Evolutionary conservation across 2,888 invertebrate genomes (phyloP).

Genomic region (Lasius fuliginosus): DNA sequence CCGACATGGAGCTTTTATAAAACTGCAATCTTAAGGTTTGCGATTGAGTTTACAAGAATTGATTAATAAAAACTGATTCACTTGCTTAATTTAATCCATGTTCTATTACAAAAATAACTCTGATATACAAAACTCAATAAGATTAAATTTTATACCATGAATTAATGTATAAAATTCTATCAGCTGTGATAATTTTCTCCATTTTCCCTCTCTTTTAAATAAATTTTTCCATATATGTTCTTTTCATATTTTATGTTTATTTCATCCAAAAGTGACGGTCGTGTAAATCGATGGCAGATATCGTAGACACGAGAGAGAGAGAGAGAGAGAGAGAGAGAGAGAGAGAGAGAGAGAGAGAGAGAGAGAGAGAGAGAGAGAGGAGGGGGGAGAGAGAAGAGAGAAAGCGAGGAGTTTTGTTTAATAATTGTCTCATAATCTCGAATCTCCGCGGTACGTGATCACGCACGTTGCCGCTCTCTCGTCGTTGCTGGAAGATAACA

Average conservation of each 20-base stretch:
- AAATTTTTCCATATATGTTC: conserved; percentile 7
- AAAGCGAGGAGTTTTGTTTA: conserved; percentile 29
- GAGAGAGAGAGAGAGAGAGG: background rate
- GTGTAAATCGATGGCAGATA: conserved; percentile 34
- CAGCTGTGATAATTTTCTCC: background rate
- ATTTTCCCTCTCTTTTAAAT: conserved; percentile 5
- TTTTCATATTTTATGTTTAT: background rate
- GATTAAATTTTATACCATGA: conserved; percentile 28
- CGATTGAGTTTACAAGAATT: conserved; percentile 17
- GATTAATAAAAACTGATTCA: conserved; percentile 15
- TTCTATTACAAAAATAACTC: background rate
- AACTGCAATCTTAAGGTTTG: background rate
- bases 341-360: background rate
- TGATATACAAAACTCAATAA: conserved; percentile 8
- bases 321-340: no score
- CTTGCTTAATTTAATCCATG: conserved; percentile 9
- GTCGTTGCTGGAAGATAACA: conserved; percentile 46
- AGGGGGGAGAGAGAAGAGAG: background rate
- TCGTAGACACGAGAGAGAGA: background rate
- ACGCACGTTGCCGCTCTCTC: conserved; percentile 42
- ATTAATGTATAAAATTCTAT: conserved; percentile 5
- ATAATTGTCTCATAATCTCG: conserved; percentile 50
- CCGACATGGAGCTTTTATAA: background rate
- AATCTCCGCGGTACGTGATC: conserved; percentile 52
- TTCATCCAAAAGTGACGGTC: conserved; percentile 16